Evolutionary conservation across 2,888 invertebrate species (phyloP).

Genomic region (Cistogaster globosa): DNA sequence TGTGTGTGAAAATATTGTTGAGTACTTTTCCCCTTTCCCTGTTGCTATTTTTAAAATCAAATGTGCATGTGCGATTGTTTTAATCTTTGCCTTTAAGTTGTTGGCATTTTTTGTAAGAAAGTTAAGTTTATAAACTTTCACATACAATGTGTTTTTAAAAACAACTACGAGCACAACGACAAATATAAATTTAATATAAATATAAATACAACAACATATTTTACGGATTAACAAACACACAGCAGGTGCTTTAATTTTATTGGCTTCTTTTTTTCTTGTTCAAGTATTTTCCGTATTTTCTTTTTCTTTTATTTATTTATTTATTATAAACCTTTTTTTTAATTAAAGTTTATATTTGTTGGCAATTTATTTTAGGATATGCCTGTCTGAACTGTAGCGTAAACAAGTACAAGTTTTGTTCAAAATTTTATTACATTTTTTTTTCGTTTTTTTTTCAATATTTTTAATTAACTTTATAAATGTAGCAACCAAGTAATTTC

Average conservation of each 20-base stretch:
- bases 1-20: background rate
- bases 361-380: too few species aligned
- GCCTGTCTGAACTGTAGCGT: too few species aligned
- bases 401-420: too few species aligned
- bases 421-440: background rate
- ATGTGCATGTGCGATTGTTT: background rate
- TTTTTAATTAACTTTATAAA: conserved; percentile 35
- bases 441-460: background rate
- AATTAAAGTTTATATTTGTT: too few species aligned
- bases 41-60: background rate
- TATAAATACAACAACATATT: background rate
- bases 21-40: background rate
- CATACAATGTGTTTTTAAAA: background rate
- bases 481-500: background rate
- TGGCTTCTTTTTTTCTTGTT: background rate
- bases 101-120: background rate
- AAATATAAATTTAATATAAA: background rate
- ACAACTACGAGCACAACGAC: background rate
- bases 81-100: background rate
- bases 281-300: too few species aligned
- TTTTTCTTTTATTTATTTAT: background rate
- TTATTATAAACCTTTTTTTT: too few species aligned
- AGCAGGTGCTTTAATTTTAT: background rate
- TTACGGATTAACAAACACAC: too few species aligned
- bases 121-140: background rate